Percentiles rank a stretch among this genome's conserved stretches.
Evolutionary conservation across 2,888 invertebrate species (phyloP).

Genomic region (Drosophila pseudotalamancana): DNA sequence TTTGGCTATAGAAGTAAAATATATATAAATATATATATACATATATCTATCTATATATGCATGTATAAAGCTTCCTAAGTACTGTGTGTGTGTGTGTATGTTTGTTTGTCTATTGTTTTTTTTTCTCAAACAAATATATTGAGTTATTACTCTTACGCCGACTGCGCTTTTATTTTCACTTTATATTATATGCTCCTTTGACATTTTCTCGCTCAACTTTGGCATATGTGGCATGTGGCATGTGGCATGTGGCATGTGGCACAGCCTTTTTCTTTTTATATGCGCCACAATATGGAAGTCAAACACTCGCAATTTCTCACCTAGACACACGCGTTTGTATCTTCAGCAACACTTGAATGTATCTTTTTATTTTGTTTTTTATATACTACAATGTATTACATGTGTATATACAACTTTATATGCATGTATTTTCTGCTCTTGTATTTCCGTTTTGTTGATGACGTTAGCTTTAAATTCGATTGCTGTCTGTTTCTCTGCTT

Average conservation of each 20-base stretch:
- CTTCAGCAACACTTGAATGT: conserved; percentile 38
- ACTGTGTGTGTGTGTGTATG: conserved; percentile 1
- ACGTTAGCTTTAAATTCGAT: conserved; percentile 63
- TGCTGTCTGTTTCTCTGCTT: conserved; percentile 49
- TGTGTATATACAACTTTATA: conserved; percentile 18
- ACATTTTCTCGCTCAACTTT: conserved; percentile 49
- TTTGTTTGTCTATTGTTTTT: background rate
- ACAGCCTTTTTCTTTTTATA: background rate
- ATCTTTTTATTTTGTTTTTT: conserved; percentile 6
- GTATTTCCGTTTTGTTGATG: conserved; percentile 55
- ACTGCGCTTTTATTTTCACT: conserved; percentile 24
- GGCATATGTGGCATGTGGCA: conserved; percentile 55
- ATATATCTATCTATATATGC: conserved; percentile 13
- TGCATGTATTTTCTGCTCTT: conserved; percentile 37
- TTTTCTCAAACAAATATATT: conserved; percentile 3
- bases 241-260: conserved; percentile 11
- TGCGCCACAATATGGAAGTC: conserved; percentile 14
- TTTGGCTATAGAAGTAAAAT: background rate
- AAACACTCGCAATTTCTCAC: conserved; percentile 26
- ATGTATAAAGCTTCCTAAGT: conserved; percentile 25
- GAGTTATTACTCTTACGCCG: conserved; percentile 22
- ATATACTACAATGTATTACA: background rate
- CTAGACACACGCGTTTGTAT: conserved; percentile 21
- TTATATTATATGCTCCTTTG: conserved; percentile 3
- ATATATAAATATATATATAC: conserved; percentile 5